These are phyloP conservation scores for Hycleus phaleratus DNA, from an alignment of 1,140 invertebrate species.

Conservation along the genomic window DNA sequence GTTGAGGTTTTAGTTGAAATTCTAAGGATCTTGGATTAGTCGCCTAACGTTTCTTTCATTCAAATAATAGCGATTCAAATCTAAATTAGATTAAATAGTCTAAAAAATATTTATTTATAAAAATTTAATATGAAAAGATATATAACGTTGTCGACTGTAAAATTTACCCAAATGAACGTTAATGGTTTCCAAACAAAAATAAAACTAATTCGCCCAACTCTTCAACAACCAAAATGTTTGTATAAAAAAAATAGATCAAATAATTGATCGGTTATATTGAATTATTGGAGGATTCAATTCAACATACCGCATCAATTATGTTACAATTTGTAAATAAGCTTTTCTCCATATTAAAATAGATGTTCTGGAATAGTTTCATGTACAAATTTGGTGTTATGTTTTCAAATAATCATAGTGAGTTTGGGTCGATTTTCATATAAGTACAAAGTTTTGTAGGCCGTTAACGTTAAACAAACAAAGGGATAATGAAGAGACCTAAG, in stretches of 20 bases:
- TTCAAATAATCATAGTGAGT: constrained; percentile 27
- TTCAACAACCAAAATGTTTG: constrained; percentile 33
- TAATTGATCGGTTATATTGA: too few species aligned
- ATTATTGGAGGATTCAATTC: too few species aligned
- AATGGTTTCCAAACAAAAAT: constrained; percentile 30
- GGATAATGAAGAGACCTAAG: constrained; percentile 39
- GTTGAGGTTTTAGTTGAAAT: constrained; percentile 13
- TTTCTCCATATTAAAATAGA: constrained; percentile 33
- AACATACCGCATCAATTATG: not conserved
- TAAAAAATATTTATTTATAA: constrained; percentile 29
- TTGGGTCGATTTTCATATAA: constrained; percentile 29
- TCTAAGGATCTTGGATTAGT: too few species aligned
- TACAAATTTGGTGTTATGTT: constrained; percentile 35
- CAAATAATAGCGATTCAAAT: not conserved
- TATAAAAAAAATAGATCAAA: constrained; percentile 8
- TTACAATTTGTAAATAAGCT: constrained; percentile 25
- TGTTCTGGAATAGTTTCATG: constrained; percentile 29
- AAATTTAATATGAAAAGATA: constrained; percentile 31
- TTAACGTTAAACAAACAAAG: constrained; percentile 30
- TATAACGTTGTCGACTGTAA: constrained; percentile 36
- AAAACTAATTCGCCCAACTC: constrained; percentile 24
- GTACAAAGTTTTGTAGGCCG: constrained; percentile 37
- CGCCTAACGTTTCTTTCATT: too few species aligned
- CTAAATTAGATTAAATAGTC: constrained; percentile 19
- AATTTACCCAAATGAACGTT: constrained; percentile 26